phyloP scores from a whole-genome alignment of 2,888 invertebrate species.

The Ormia ochracea region DNA sequence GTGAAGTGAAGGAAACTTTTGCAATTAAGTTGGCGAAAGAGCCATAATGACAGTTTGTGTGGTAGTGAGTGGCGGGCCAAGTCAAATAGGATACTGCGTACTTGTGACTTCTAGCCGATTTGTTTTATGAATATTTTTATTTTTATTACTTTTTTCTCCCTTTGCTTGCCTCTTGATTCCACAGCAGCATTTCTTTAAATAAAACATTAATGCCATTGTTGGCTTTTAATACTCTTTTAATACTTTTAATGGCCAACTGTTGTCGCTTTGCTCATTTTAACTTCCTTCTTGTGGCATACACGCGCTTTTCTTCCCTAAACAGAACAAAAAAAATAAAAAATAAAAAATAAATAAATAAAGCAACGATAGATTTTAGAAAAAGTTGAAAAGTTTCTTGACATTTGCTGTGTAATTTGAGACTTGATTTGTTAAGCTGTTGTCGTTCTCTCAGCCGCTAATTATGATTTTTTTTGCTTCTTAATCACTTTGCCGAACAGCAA shows the following conservation, averaged over 20 bases:
- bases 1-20: slow-evolving; percentile 54
- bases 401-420: slow-evolving; percentile 35
- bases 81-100: slow-evolving; percentile 24
- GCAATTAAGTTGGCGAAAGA: slow-evolving; percentile 52
- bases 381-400: slow-evolving; percentile 25
- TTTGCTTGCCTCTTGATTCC: neutral
- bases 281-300: neutral
- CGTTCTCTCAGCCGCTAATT: slow-evolving; percentile 17
- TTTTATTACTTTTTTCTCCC: neutral
- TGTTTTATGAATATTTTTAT: slow-evolving; percentile 4
- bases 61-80: neutral
- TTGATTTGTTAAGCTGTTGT: slow-evolving; percentile 36
- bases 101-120: slow-evolving; percentile 13
- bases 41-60: slow-evolving; percentile 55
- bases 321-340: neutral
- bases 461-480: slow-evolving; percentile 6
- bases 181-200: slow-evolving; percentile 20
- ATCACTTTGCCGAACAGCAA: neutral
- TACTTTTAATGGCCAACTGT: slow-evolving; percentile 62
- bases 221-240: slow-evolving; percentile 56
- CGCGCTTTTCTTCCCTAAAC: neutral
- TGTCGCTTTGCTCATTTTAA: slow-evolving; percentile 43
- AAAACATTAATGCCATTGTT: slow-evolving; percentile 44
- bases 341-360: neutral
- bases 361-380: slow-evolving; percentile 26